Evolutionary conservation across 37 sponge, comb jelly and placozoan genomes (phyloP).

Genomic region (Spongilla lacustris): DNA sequence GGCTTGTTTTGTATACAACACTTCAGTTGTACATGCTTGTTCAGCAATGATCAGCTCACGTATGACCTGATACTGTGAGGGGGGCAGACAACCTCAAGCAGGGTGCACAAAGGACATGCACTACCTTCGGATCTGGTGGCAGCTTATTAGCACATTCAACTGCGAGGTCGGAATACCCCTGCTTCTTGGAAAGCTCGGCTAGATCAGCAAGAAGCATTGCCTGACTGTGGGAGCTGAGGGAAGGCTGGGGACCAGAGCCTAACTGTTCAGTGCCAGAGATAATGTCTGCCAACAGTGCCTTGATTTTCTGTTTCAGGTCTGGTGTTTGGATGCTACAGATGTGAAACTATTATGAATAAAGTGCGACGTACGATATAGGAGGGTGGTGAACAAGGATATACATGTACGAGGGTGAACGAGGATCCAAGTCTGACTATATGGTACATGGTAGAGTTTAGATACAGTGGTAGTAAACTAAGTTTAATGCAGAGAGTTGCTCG

Average conservation of each 20-base stretch:
- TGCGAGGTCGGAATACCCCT: neutral
- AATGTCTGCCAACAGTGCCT: neutral
- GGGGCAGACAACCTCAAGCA: neutral
- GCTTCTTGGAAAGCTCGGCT: neutral
- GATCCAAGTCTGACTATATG: no score
- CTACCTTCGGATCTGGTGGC: neutral
- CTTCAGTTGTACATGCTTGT: neutral
- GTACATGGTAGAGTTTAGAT: no score
- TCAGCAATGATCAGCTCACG: neutral
- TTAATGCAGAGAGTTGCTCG: no score
- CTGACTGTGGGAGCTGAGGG: neutral
- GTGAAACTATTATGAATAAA: no score
- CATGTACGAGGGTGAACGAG: no score
- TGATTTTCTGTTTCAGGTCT: constrained; percentile 39
- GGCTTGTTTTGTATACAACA: neutral
- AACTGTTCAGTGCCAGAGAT: neutral
- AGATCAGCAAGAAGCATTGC: neutral
- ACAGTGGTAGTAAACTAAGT: no score
- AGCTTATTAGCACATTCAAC: neutral
- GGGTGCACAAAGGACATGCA: neutral
- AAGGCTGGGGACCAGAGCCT: neutral
- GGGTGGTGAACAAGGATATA: no score
- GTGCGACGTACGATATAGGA: no score
- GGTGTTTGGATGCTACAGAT: neutral
- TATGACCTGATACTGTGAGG: neutral